A percentile compares a stretch with the other conserved stretches of the same genome.
phyloP scores from a whole-genome alignment of 2,888 invertebrate species.

The Criorhina ranunculi region DNA sequence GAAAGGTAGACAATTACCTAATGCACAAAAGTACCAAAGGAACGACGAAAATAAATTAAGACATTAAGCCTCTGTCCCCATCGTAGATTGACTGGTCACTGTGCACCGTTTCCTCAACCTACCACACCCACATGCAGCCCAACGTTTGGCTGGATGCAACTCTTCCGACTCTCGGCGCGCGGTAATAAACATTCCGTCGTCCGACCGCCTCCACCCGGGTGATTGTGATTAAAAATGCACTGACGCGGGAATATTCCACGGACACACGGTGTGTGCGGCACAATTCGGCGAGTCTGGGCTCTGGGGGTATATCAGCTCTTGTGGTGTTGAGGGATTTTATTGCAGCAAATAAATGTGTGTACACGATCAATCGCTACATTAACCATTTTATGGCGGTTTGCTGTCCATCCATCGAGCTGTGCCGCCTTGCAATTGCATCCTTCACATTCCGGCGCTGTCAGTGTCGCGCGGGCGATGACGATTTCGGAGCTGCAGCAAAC shows the following conservation, averaged over 20 bases:
- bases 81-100: conserved; percentile 57
- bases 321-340: conserved; percentile 73
- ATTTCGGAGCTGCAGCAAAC: conserved; percentile 23
- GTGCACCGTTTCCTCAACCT: conserved; percentile 43
- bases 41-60: conserved; percentile 69
- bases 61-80: conserved; percentile 61
- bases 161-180: conserved; percentile 40
- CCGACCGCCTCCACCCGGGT: conserved; percentile 7
- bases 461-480: conserved; percentile 55
- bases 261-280: conserved; percentile 19
- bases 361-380: conserved; percentile 74
- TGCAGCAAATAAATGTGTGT: conserved; percentile 73
- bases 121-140: conserved; percentile 63
- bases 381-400: conserved; percentile 50
- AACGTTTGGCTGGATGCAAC: conserved; percentile 36
- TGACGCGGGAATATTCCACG: conserved; percentile 25
- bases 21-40: conserved; percentile 39
- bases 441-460: conserved; percentile 60
- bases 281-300: conserved; percentile 32
- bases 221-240: conserved; percentile 50
- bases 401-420: conserved; percentile 4
- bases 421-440: conserved; percentile 40
- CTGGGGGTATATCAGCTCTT: conserved; percentile 29
- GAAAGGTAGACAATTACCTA: conserved; percentile 54
- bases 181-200: conserved; percentile 55